Evolutionary conservation across 2,113 vertebrate genomes (phyloP), one percentile per base, ranked within the genome.

Genomic region (Albula goreensis): DNA sequence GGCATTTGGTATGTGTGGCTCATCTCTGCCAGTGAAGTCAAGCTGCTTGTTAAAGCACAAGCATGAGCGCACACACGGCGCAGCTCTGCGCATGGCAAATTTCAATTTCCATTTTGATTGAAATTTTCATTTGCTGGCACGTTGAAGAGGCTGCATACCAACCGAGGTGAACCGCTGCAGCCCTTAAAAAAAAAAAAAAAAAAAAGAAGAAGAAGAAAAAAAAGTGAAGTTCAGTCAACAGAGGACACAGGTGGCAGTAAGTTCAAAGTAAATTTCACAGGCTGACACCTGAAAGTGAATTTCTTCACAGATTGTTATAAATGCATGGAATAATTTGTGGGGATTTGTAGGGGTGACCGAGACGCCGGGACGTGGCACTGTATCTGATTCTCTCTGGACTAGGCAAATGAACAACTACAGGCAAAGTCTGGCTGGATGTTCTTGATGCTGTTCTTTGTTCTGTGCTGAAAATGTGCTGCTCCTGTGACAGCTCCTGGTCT

Each of bases 1-100:
- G 25, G 25, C 82, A 84, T 82, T 85, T 57, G 78, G 77, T 50
- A 82, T 56, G 84, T 81, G 83, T 80, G 79, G 70, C 82, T 48
- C 19, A 41, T 66, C 78, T 19, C 48, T 86, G 5, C 50, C 74
- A 82, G 63, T 56, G 74, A 25, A 87, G 80, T 56, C 17, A 25
- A 57, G 51, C 31, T 56, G 50, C 52, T 77, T 41, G 82, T 25
- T 77, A 77, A 80, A 57, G 57, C 84, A 13, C 78, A 60, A 63
- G 22, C 56, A 51, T 83, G 25, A 12, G 53, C 53, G 80, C 57
- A 53, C 51, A 48, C 84, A 56, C 31, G 50, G 81, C 53, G 31
- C 31, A 41, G 56, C 9, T 56, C 56, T 49, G 31, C 5, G 53
- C 19, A 12, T 19, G 81, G 78, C 48, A 88, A 85, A 70, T 66